A percentile compares a stretch with the other conserved stretches of the same genome.
Conservation (phyloP, 2,113 vertebrate species). For the Dascyllus trimaculatus region DNA sequence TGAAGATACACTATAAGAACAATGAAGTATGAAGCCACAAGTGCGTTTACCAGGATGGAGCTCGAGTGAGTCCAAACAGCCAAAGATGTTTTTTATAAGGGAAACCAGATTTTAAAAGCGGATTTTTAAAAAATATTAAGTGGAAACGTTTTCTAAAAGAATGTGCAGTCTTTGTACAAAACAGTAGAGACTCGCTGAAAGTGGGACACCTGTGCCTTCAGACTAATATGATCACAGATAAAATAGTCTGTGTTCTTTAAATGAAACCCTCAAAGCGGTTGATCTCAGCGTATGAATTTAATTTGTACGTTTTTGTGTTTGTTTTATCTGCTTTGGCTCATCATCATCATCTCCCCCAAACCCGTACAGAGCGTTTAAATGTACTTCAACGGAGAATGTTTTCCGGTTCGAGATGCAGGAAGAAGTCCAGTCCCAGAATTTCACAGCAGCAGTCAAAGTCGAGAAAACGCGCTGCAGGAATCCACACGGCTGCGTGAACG, state of each 20-base stretch:
- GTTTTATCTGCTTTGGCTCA: constrained; percentile 1
- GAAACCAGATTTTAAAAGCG: constrained; percentile 25
- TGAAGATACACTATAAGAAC: constrained; percentile 53
- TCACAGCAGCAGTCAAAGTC: too few relatives aligned
- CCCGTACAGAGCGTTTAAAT: too few relatives aligned
- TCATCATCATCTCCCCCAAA: too few relatives aligned
- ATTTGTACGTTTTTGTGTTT: constrained; percentile 13
- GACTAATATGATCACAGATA: neutral
- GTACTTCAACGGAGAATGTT: too few relatives aligned
- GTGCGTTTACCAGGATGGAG: constrained; percentile 52
- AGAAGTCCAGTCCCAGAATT: too few relatives aligned
- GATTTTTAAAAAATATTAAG: neutral
- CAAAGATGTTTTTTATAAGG: constrained; percentile 69
- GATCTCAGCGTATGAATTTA: constrained; percentile 29
- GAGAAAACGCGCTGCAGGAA: too few relatives aligned
- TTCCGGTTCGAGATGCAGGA: too few relatives aligned
- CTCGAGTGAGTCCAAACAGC: constrained; percentile 47
- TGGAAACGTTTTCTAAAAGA: constrained; percentile 16
- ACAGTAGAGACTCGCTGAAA: neutral
- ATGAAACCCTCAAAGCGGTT: constrained; percentile 32
- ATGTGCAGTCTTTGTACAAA: constrained; percentile 5
- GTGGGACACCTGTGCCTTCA: constrained; percentile 16
- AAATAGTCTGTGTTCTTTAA: constrained; percentile 29
- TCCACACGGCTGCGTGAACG: too few relatives aligned
- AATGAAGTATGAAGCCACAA: constrained; percentile 74